Percentiles rank a stretch among this genome's conserved stretches.
phyloP scores from a whole-genome alignment of 2,113 vertebrate genomes.

The Heterocephalus glaber region DNA sequence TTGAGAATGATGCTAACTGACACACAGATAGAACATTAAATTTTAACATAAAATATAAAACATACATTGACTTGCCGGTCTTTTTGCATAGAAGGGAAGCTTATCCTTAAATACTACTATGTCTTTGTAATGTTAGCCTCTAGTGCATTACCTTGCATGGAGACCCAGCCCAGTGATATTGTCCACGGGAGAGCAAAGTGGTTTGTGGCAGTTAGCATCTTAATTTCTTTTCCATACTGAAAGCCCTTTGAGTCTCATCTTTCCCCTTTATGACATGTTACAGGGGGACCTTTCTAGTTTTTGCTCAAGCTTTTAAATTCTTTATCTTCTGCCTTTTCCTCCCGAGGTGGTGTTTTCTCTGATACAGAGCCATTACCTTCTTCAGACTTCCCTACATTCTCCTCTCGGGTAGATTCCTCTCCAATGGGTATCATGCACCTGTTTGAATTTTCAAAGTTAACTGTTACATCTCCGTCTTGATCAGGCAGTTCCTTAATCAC shows the following conservation, averaged over 20 bases:
- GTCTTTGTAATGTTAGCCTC: background rate
- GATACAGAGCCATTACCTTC: constrained; percentile 83
- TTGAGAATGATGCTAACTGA: background rate
- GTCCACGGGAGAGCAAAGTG: fast-evolving
- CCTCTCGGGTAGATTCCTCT: constrained; percentile 88
- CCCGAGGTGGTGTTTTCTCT: constrained; percentile 81
- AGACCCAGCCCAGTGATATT: fast-evolving
- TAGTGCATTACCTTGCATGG: background rate
- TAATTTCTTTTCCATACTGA: background rate
- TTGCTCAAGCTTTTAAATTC: background rate
- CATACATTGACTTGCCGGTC: background rate
- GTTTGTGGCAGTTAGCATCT: fast-evolving
- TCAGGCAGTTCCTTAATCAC: constrained; percentile 94
- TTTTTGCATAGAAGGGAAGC: background rate
- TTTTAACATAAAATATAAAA: background rate
- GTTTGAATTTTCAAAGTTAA: constrained; percentile 94
- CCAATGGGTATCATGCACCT: constrained; percentile 91
- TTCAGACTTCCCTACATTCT: constrained; percentile 90
- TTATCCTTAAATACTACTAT: background rate
- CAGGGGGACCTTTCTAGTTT: background rate
- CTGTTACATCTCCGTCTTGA: constrained; percentile 90
- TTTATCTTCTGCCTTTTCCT: constrained; percentile 85
- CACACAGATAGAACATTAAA: background rate
- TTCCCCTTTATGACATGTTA: background rate
- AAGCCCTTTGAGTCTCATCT: background rate